Evolutionary conservation across 2,113 vertebrate genomes (phyloP).

Genomic region (Hemichromis elongatus): DNA sequence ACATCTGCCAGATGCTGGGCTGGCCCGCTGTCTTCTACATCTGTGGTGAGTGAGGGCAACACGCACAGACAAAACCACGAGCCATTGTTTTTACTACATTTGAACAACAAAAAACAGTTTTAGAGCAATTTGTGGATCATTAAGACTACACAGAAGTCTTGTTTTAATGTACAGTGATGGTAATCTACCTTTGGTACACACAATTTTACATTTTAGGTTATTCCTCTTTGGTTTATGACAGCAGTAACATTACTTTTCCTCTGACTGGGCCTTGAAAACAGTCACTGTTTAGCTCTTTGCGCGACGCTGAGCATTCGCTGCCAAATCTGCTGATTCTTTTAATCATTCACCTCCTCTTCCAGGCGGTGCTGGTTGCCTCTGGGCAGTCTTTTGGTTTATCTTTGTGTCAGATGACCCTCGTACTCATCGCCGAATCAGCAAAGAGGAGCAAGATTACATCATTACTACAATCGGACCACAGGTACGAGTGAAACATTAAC

Average conservation of each 20-base stretch:
- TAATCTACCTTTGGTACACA: background rate
- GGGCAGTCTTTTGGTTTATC: slow-evolving; percentile 76
- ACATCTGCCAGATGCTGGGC: slow-evolving; percentile 74
- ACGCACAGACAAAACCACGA: rapidly evolving
- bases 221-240: background rate
- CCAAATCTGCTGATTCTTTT: background rate
- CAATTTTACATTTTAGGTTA: background rate
- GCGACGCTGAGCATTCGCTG: background rate
- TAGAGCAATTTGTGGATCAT: background rate
- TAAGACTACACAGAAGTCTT: background rate
- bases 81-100: background rate
- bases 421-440: slow-evolving; percentile 75
- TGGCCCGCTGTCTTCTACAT: slow-evolving; percentile 85
- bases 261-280: background rate
- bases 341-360: background rate
- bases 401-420: slow-evolving; percentile 76
- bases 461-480: slow-evolving; percentile 63
- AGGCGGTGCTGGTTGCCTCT: slow-evolving; percentile 75
- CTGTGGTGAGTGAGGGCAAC: slow-evolving; percentile 69
- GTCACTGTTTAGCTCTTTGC: background rate
- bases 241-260: background rate
- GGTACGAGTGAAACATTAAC: slow-evolving; percentile 46
- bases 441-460: slow-evolving; percentile 77
- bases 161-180: background rate
- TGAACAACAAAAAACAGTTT: background rate